Evolutionary conservation across 2,888 invertebrate genomes (phyloP).

Genomic region (Sarcophaga caerulescens): DNA sequence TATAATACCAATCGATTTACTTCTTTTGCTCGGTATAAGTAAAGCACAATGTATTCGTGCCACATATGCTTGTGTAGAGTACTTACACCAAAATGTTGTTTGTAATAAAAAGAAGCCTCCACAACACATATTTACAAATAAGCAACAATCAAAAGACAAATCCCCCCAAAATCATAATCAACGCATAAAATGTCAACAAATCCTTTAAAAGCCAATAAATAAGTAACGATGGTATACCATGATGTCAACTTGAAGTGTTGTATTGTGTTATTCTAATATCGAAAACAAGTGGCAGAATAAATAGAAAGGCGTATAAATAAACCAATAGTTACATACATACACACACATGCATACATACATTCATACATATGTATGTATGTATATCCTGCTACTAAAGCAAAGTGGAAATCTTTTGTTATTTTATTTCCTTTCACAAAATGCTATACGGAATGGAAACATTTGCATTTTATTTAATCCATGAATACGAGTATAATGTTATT

Average conservation of each 20-base stretch:
- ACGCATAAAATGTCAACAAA: constrained; percentile 55
- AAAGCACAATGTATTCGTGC: too few relatives aligned
- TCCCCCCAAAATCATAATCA: constrained; percentile 48
- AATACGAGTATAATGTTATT: too few relatives aligned
- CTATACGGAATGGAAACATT: too few relatives aligned
- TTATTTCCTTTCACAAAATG: too few relatives aligned
- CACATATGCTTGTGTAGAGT: background rate
- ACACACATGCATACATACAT: background rate
- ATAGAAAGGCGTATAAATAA: background rate
- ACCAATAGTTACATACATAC: background rate
- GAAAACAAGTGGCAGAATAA: background rate
- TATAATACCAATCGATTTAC: too few relatives aligned
- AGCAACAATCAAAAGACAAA: constrained; percentile 43
- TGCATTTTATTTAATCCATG: too few relatives aligned
- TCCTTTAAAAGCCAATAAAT: constrained; percentile 59
- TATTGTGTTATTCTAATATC: background rate
- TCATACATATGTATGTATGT: background rate
- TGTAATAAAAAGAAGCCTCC: background rate
- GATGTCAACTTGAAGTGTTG: constrained; percentile 4
- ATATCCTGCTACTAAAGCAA: too few relatives aligned
- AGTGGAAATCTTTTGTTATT: too few relatives aligned
- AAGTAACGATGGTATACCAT: constrained; percentile 32
- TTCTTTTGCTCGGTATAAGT: too few relatives aligned
- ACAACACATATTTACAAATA: background rate
- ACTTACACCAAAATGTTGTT: background rate